These are phyloP conservation scores for Nemapogon koenigi DNA, from an alignment of 2,888 invertebrate species.

Conservation along the genomic window DNA sequence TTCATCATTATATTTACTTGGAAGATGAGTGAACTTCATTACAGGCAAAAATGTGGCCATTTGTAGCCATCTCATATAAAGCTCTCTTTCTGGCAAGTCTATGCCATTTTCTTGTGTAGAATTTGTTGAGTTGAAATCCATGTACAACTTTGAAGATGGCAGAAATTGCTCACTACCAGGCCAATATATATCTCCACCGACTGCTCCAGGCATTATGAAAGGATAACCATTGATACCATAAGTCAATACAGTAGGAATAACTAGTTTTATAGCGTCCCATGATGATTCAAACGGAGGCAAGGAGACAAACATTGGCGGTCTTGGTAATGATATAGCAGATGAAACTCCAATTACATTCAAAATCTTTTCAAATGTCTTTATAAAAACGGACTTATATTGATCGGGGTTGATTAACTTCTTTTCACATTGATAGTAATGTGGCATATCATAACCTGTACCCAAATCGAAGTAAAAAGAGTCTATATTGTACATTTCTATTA, in stretches of 20 bases:
- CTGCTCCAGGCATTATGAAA: slow-evolving; percentile 91
- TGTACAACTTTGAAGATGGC: slow-evolving; percentile 53
- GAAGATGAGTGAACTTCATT: slow-evolving; percentile 88
- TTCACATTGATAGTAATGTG: slow-evolving; percentile 83
- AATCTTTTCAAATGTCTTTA: slow-evolving; percentile 67
- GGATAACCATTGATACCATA: slow-evolving; percentile 93
- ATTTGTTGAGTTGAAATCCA: slow-evolving; percentile 31
- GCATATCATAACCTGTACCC: slow-evolving; percentile 85
- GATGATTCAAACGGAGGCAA: slow-evolving; percentile 85
- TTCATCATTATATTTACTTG: slow-evolving; percentile 86
- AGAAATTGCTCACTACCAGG: slow-evolving; percentile 64
- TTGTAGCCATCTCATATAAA: slow-evolving; percentile 91
- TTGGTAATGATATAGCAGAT: slow-evolving; percentile 80
- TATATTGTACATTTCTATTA: slow-evolving; percentile 77
- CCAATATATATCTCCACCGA: slow-evolving; percentile 86
- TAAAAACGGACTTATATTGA: slow-evolving; percentile 78
- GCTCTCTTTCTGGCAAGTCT: slow-evolving; percentile 76
- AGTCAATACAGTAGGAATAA: slow-evolving; percentile 86
- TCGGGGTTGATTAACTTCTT: slow-evolving; percentile 80
- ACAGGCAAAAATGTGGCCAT: slow-evolving; percentile 90
- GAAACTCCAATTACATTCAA: slow-evolving; percentile 81
- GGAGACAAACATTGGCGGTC: slow-evolving; percentile 85
- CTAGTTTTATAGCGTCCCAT: slow-evolving; percentile 83
- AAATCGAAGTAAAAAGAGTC: slow-evolving; percentile 86
- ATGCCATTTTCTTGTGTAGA: slow-evolving; percentile 45